These are phyloP conservation scores for Pachypeltis micranthus DNA, from an alignment of 1,140 invertebrate species.

Conservation along the genomic window DNA sequence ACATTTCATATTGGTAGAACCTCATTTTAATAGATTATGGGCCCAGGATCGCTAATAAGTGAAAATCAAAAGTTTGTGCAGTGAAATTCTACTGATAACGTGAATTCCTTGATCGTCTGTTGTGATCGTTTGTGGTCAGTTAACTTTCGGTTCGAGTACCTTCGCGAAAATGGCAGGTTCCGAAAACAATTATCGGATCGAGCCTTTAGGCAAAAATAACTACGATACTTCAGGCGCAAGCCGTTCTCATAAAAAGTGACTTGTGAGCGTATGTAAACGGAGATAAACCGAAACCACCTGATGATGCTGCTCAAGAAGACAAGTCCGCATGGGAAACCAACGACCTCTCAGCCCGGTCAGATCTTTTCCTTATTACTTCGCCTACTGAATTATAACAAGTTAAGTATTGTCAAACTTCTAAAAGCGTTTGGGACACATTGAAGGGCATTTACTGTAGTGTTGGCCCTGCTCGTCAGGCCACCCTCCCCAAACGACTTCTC, in stretches of 20 bases:
- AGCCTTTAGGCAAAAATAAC: neutral
- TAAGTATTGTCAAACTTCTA: neutral
- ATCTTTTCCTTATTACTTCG: neutral
- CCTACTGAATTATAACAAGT: neutral
- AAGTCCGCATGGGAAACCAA: neutral
- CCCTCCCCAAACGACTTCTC: neutral
- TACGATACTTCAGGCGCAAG: neutral
- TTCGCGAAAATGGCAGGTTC: neutral
- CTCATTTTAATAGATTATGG: too few species aligned
- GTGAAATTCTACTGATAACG: too few species aligned
- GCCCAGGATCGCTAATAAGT: too few species aligned
- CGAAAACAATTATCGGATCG: neutral
- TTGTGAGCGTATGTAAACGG: neutral
- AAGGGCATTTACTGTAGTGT: neutral
- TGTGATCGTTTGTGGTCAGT: too few species aligned
- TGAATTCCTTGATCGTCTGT: too few species aligned
- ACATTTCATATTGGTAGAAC: too few species aligned
- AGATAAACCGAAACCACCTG: neutral
- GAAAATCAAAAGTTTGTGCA: too few species aligned
- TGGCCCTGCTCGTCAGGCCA: neutral
- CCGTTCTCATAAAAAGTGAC: neutral
- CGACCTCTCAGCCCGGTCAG: neutral
- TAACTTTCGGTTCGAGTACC: too few species aligned
- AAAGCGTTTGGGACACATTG: neutral
- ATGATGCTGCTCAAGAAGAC: neutral